Base-by-base conservation (phyloP, 2,797 vertebrate species). In the Erethizon dorsatum region DNA sequence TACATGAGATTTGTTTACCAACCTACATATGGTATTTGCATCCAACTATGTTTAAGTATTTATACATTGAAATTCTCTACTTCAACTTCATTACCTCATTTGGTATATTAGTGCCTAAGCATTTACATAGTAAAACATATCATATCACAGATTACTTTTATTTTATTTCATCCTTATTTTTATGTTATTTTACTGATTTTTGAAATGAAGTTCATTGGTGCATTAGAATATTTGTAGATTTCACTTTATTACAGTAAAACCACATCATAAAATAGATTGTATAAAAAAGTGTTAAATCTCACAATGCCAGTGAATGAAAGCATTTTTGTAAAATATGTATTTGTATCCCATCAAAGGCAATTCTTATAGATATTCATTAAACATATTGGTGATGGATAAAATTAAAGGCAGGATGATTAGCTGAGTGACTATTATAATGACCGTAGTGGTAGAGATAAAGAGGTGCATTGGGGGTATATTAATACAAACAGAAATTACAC, bases 31-130 rank as follows among this genome's bases (percentile, higher is more conserved):
- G 11, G 2, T 75, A 61, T 28, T 31, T 91, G 45, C 41, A 61
- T 20, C 50, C 17, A 47, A 59, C 37, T 67, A 13, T 24, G 28
- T 90, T 59, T 75, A 18, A 37, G 26, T 22, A 57, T 52, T 85
- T 92, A 89, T 59, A n/a, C 26, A 79, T 8, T 83, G 67, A 78
- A 31, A 92, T 52, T 75, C 22, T 80, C 13, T 24, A n/a, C n/a
- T n/a, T n/a, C n/a, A n/a, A 82, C 28, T 75, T 59, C 33, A 80
- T 56, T 56, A 71, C n/a, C 6, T 96, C 97, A 97, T 69, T 82
- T 90, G 86, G 93, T 92, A 54, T 24, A 71, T 24, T 47, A 28
- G 96, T 71, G 2, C 17, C 33, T 78, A 45, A 90, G 24, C 2
- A 11, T 93, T 92, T 80, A 12, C 6, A n/a, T 63, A 59, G 52